Evolutionary conservation across 2,797 vertebrate species (phyloP), one percentile per base, ranked within the genome.

Genomic region (Distichodus sexfasciatus): DNA sequence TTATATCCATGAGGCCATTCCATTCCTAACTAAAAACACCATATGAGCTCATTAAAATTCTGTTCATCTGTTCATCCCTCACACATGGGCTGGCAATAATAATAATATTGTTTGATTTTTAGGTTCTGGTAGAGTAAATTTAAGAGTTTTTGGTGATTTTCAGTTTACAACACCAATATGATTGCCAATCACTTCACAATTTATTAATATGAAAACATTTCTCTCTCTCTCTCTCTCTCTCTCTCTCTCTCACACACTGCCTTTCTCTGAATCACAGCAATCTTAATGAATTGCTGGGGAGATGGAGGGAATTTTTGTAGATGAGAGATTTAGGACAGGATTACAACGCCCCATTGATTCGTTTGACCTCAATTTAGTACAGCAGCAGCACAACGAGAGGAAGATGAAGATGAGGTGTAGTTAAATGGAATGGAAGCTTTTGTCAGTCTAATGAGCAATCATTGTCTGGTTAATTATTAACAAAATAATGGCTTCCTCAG

Each of bases 311-410:
- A n/a, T n/a, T n/a, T 14, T 21, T 6, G 28, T 55, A 23, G 29
- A 28, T 36, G 41, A 38, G 6, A 23, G 29, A n/a, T 28, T 9
- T 43, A 48, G 24, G 33, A 38, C 12, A 6, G 48, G 29, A 67
- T 67, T 68, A 26, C 14, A 23, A 47, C 11, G 17, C 17, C 2
- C 3, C 47, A 14, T 55, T 71, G 38, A 72, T 61, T 66, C 7
- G 58, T 72, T 33, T 51, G 28, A 46, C 64, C 17, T 55, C 9
- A n/a, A 14, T 74, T 68, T 57, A 11, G 23, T 41, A 21, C 33
- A 26, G 14, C 43, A 23, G 33, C 61, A 40, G 46, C n/a, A 51
- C 41, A 4, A n/a, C n/a, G n/a, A n/a, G n/a, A n/a, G n/a, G n/a
- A n/a, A n/a, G n/a, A n/a, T n/a, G n/a, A 33, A 35, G 24, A 46